phyloP scores from a whole-genome alignment of 2,888 invertebrate genomes.

The Sturmia bella region DNA sequence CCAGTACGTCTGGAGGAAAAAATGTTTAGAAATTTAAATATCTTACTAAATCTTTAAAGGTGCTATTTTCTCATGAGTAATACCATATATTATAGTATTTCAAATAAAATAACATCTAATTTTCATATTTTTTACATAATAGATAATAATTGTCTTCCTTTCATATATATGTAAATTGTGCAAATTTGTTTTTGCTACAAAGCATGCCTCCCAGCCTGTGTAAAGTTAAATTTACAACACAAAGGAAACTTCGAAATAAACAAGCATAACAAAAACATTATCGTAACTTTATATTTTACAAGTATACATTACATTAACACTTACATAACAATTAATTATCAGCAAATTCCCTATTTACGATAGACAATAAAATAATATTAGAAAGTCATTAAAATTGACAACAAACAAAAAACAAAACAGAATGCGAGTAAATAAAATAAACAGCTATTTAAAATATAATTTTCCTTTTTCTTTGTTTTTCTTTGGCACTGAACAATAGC shows the following conservation, averaged over 20 bases:
- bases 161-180: no score
- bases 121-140: no score
- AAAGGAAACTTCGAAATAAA: conserved; percentile 4
- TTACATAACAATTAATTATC: conserved; percentile 66
- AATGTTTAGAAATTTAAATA: no score
- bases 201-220: background rate
- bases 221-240: background rate
- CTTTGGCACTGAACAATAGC: background rate
- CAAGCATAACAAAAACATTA: conserved; percentile 1
- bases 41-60: no score
- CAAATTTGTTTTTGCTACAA: background rate
- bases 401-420: conserved; percentile 46
- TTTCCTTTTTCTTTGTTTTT: background rate
- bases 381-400: conserved; percentile 67
- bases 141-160: no score
- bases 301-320: conserved; percentile 53
- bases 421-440: conserved; percentile 13
- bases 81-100: no score
- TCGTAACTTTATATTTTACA: conserved; percentile 33
- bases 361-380: conserved; percentile 64
- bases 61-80: no score
- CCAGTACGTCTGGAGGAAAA: no score
- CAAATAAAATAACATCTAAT: no score
- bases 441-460: conserved; percentile 26
- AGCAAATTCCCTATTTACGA: conserved; percentile 65